Percentiles rank a stretch among this genome's conserved stretches.
Conservation (phyloP, 2,797 vertebrate genomes). For the Syndactyla subalaris region DNA sequence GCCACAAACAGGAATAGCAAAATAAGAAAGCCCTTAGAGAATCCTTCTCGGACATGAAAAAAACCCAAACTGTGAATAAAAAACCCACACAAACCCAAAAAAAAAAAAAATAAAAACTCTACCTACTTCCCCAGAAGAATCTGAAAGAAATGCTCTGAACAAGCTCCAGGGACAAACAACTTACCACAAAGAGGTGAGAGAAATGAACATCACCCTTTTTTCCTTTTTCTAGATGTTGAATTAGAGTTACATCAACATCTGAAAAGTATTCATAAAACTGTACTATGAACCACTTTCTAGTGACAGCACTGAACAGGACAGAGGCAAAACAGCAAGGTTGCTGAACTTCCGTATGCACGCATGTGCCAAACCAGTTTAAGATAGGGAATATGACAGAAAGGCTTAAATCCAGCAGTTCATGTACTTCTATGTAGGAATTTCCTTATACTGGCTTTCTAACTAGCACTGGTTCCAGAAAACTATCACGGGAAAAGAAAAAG, state of each 20-base stretch:
- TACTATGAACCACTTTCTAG: neutral
- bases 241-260: neutral
- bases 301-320: neutral
- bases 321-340: neutral
- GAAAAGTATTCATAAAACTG: neutral
- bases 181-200: neutral
- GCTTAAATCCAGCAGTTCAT: neutral
- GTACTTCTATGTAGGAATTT: neutral
- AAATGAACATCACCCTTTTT: accelerated
- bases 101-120: neutral
- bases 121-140: neutral
- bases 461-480: neutral
- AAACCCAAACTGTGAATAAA: neutral
- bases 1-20: neutral
- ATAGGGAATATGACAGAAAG: neutral
- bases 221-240: neutral
- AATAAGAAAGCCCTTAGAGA: neutral
- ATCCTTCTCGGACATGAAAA: neutral
- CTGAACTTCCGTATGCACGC: neutral
- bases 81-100: accelerated
- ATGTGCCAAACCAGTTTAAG: neutral
- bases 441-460: neutral
- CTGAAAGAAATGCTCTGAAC: neutral
- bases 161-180: neutral
- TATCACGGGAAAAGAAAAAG: neutral